Evolutionary conservation across 37 sponge, comb jelly and placozoan genomes (phyloP).

Genomic region (Axinella damicornis): DNA sequence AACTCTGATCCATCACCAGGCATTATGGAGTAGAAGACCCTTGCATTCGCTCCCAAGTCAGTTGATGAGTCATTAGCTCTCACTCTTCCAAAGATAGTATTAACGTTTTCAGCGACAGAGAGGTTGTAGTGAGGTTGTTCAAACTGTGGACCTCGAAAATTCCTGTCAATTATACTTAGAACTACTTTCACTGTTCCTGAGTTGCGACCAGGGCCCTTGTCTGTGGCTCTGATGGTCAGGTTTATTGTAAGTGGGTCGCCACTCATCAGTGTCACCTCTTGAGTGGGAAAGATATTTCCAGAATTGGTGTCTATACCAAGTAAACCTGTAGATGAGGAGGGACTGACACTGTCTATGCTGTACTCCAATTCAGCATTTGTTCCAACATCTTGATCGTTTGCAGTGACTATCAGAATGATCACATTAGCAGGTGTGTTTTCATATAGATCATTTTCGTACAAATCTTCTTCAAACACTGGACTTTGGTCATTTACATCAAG

Average conservation of each 20-base stretch:
- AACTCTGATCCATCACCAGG: background rate
- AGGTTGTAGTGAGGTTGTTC: constrained; percentile 31
- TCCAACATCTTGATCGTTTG: constrained; percentile 42
- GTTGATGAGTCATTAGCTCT: constrained; percentile 12
- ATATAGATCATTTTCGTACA: constrained; percentile 18
- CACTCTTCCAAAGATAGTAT: constrained; percentile 19
- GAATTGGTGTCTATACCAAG: constrained; percentile 13
- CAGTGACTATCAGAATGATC: constrained; percentile 16
- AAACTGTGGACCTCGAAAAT: constrained; percentile 29
- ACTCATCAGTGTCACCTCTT: background rate
- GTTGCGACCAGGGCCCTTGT: constrained; percentile 42
- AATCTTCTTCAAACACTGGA: constrained; percentile 22
- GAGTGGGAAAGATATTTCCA: constrained; percentile 12
- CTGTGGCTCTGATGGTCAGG: constrained; percentile 55
- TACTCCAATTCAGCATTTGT: constrained; percentile 36
- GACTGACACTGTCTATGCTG: background rate
- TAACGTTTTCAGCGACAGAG: constrained; percentile 24
- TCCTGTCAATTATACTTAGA: constrained; percentile 9
- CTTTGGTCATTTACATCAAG: constrained; percentile 35
- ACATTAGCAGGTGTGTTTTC: constrained; percentile 23
- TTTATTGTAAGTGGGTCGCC: constrained; percentile 14
- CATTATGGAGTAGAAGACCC: constrained; percentile 8
- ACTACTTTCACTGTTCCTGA: background rate
- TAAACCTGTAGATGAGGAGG: background rate
- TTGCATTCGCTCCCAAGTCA: constrained; percentile 1